These are phyloP conservation scores for Distichodus sexfasciatus DNA, from an alignment of 2,797 vertebrate species.

Conservation along the genomic window DNA sequence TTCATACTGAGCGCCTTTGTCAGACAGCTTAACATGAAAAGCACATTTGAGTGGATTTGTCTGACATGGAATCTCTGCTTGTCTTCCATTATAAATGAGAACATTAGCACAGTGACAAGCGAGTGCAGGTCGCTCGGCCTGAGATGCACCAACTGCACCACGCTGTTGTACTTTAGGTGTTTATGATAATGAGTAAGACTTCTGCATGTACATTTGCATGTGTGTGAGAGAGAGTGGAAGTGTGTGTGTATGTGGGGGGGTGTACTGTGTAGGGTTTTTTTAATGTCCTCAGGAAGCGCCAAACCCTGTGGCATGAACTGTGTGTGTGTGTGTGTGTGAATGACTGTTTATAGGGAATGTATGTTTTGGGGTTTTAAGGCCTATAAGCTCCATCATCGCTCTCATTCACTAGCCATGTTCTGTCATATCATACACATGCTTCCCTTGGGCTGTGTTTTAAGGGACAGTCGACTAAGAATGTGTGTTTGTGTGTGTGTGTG, in stretches of 20 bases:
- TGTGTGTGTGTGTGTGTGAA: neutral
- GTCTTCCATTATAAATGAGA: conserved; percentile 34
- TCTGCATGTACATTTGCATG: too few relatives aligned
- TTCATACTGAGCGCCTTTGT: conserved; percentile 13
- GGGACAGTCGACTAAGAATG: neutral
- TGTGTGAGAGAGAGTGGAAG: neutral
- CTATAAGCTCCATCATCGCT: neutral
- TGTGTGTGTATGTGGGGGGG: neutral
- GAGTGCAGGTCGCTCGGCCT: neutral
- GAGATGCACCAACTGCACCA: neutral
- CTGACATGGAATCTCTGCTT: conserved; percentile 33
- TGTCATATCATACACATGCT: neutral
- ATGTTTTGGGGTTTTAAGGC: neutral
- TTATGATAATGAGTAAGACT: too few relatives aligned
- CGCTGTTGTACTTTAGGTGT: too few relatives aligned
- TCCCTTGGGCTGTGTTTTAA: neutral
- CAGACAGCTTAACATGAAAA: conserved; percentile 33
- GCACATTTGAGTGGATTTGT: conserved; percentile 41
- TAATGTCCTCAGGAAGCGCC: neutral
- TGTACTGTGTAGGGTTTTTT: neutral
- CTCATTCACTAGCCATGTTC: neutral
- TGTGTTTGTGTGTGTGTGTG: neutral
- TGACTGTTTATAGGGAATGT: neutral
- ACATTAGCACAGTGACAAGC: conserved; percentile 28
- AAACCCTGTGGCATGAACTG: neutral